phyloP scores from a whole-genome alignment of 1,140 invertebrate species.

The Drosophila jambulina region DNA sequence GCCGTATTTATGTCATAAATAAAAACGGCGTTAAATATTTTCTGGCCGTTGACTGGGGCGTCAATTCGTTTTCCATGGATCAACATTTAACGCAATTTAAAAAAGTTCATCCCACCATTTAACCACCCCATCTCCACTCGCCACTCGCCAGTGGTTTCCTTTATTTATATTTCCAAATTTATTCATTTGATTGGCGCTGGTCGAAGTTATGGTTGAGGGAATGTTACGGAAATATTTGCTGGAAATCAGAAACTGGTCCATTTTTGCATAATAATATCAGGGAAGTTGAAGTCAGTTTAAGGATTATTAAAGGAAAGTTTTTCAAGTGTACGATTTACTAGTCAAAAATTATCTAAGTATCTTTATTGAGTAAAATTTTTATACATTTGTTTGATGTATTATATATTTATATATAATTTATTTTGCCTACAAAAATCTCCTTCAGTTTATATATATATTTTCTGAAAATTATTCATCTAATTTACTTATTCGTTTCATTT shows the following conservation, averaged over 20 bases:
- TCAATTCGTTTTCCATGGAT: slow-evolving; percentile 57
- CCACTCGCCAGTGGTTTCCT: background rate
- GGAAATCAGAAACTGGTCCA: slow-evolving; percentile 13
- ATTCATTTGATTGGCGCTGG: slow-evolving; percentile 45
- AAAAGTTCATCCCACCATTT: slow-evolving; percentile 38
- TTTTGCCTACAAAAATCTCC: background rate
- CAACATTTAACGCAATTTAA: slow-evolving; percentile 79
- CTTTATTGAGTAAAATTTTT: background rate
- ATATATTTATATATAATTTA: background rate
- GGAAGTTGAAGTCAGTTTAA: background rate
- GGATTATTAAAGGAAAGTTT: background rate
- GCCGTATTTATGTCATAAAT: slow-evolving; percentile 79
- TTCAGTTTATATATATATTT: background rate
- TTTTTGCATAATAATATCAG: background rate
- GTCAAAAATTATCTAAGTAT: background rate
- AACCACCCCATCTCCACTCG: background rate
- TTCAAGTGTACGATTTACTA: background rate
- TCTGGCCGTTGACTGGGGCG: slow-evolving; percentile 28
- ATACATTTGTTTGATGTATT: background rate
- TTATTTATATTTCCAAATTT: slow-evolving; percentile 40
- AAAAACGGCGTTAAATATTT: slow-evolving; percentile 80
- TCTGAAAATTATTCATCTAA: background rate
- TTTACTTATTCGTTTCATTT: background rate
- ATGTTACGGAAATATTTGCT: slow-evolving; percentile 23
- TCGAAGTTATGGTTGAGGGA: slow-evolving; percentile 14